A percentile compares a stretch with the other conserved stretches of the same genome.
Evolutionary conservation across 2,113 vertebrate species (phyloP).

Genomic region (Pampusana beccarii): DNA sequence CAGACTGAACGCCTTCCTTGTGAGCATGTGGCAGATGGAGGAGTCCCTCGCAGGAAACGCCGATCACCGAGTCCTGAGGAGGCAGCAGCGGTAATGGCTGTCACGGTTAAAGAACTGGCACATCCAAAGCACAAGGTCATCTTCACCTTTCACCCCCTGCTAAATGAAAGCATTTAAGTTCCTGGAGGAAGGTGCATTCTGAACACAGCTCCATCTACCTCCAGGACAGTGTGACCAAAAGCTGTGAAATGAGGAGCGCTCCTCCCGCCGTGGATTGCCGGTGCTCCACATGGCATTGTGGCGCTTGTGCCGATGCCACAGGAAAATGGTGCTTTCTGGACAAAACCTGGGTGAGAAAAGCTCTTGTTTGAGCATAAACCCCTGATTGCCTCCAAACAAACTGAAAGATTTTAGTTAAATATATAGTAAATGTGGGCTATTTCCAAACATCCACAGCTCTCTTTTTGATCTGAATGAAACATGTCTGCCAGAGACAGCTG

Average conservation of each 20-base stretch:
- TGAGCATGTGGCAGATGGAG: background rate
- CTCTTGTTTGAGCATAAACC: background rate
- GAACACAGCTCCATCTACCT: background rate
- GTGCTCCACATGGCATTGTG: background rate
- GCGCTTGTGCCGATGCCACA: background rate
- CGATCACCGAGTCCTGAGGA: background rate
- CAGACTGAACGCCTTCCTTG: background rate
- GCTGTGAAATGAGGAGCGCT: background rate
- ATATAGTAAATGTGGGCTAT: background rate
- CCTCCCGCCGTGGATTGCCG: background rate
- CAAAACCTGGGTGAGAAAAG: conserved; percentile 1
- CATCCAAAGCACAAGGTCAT: background rate
- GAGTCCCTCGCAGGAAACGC: background rate
- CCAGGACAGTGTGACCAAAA: background rate
- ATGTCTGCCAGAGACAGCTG: conserved; percentile 28
- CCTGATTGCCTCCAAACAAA: conserved; percentile 28
- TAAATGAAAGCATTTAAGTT: background rate
- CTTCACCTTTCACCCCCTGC: background rate
- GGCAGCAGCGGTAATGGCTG: background rate
- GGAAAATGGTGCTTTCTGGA: background rate
- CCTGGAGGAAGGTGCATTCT: background rate
- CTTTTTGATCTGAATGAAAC: conserved; percentile 34
- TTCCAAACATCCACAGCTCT: conserved; percentile 25
- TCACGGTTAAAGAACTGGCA: background rate
- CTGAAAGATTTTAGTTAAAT: background rate